Base-by-base conservation (phyloP, 2,113 vertebrate species). In the Pseudopodoces humilis region DNA sequence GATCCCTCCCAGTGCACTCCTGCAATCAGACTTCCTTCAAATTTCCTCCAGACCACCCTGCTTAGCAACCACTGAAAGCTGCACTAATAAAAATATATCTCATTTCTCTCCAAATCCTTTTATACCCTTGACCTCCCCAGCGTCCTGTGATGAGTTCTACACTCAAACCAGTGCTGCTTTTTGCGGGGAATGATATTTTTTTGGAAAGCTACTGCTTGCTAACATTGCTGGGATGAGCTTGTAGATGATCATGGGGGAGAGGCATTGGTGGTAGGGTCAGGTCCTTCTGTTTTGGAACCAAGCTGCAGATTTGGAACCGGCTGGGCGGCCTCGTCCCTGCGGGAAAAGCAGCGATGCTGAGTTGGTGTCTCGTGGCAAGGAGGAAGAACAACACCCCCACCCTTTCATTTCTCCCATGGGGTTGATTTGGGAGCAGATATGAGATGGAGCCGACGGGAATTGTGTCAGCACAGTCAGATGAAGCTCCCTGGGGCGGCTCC, bases 241-340 rank as follows among this genome's bases (percentile, higher is more conserved):
- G 55, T 4, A 33, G 31, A 21, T 0, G 47, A 46, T 96, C 83
- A 75, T 0, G 1, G 30, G 46, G 85, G 15, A 71, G 84, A 68
- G 58, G 53, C 10, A 5, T 18, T 0, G 0, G 72, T 13, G 7
- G 2, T 67, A 52, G 52, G 67, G 80, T n/a, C 8, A 0, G 74
- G 30, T 86, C 72, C 85, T 49, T 62, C 6, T 4, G 39, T 4
- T 68, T 62, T 41, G 22, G 80, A 37, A 4, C 44, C 68, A 1
- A 94, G 44, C 30, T 53, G 83, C 69, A 94, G 60, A 13, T 71
- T 21, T 0, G 70, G 95, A 76, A 93, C 69, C 23, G 23, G 47
- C 63, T 35, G 91, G 35, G 94, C 81, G 0, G 39, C 31, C 92
- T 96, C 86, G 1, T 97, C 96, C 93, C 97, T 97, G 91, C 7